phyloP scores from a whole-genome alignment of 92 coral and sea anemone genomes.

The Epizoanthus stellaris region DNA sequence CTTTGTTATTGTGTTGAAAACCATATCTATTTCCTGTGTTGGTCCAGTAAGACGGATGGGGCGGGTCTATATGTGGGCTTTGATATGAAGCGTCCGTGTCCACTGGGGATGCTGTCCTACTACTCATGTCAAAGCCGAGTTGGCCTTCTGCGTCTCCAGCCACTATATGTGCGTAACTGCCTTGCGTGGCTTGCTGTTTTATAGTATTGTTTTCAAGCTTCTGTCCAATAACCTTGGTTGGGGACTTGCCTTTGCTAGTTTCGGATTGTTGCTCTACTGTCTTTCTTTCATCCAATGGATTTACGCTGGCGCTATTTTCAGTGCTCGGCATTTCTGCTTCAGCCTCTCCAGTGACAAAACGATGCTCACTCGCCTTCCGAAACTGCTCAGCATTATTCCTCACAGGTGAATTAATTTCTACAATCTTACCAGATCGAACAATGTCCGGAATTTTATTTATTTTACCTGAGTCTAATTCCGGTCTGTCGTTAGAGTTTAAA shows the following conservation, averaged over 20 bases:
- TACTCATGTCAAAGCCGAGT: too few species aligned
- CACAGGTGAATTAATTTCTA: neutral
- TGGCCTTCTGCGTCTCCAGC: neutral
- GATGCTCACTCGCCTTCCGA: neutral
- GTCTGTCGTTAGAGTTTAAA: neutral
- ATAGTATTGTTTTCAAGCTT: neutral
- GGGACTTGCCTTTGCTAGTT: neutral
- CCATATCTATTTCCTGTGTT: too few species aligned
- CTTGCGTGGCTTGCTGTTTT: neutral
- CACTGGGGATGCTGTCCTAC: neutral
- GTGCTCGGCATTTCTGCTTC: neutral
- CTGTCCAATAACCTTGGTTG: neutral
- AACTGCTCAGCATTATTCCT: neutral
- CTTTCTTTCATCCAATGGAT: neutral
- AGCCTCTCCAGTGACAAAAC: constrained; percentile 22
- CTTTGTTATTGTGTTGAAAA: neutral
- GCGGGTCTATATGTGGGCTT: neutral
- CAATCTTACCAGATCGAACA: neutral
- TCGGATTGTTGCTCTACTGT: neutral
- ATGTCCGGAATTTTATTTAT: neutral
- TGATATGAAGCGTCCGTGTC: neutral
- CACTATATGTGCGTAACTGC: neutral
- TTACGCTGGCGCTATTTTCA: neutral
- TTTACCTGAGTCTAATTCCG: neutral
- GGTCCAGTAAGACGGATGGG: neutral